Evolutionary conservation across 2,113 vertebrate genomes (phyloP).

Genomic region (Irena cyanogastra): DNA sequence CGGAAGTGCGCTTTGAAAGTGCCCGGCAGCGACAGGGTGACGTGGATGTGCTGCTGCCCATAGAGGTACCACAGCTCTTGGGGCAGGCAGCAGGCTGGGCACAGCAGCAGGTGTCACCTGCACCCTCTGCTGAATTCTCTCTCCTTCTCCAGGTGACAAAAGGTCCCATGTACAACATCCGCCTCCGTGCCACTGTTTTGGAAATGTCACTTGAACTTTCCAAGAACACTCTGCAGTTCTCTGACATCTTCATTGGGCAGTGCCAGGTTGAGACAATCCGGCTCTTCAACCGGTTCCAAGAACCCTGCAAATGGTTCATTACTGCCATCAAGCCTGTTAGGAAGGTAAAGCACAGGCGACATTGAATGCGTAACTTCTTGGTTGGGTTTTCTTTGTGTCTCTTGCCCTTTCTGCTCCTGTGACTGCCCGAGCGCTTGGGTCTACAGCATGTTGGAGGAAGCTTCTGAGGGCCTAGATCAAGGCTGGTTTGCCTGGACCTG

Average conservation of each 20-base stretch:
- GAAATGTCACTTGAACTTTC: slow-evolving; percentile 75
- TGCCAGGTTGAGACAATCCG: slow-evolving; percentile 81
- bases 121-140: neutral
- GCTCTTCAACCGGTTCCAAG: slow-evolving; percentile 75
- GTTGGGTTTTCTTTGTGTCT: neutral
- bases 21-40: neutral
- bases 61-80: neutral
- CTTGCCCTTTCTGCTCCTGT: neutral
- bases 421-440: neutral
- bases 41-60: neutral
- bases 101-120: neutral
- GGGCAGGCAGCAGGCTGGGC: neutral
- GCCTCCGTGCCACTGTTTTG: slow-evolving; percentile 73
- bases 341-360: slow-evolving; percentile 70
- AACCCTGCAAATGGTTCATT: slow-evolving; percentile 82
- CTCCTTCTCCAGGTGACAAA: neutral
- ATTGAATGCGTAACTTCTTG: fast-evolving
- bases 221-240: slow-evolving; percentile 73
- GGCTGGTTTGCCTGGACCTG: neutral
- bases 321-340: slow-evolving; percentile 26
- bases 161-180: slow-evolving; percentile 50
- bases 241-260: slow-evolving; percentile 76
- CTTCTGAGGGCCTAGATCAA: neutral
- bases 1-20: neutral
- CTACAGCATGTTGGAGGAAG: neutral